Evolutionary conservation across 2,113 vertebrate genomes (phyloP).

Genomic region (Sinocyclocheilus maitianheensis): DNA sequence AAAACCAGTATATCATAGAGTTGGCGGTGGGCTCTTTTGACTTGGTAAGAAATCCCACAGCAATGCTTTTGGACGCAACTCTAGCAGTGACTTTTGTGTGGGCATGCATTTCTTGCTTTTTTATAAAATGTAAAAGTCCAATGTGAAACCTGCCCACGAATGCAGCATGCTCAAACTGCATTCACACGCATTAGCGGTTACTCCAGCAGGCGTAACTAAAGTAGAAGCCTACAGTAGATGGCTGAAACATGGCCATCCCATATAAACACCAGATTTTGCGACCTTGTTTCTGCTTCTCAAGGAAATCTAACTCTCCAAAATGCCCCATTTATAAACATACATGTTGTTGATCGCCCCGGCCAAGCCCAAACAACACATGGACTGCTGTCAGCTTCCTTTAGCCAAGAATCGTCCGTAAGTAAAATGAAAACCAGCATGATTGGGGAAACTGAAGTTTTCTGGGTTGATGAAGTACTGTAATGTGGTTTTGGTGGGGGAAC

Average conservation of each 20-base stretch:
- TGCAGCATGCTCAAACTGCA: constrained; percentile 9
- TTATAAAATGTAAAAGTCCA: not conserved
- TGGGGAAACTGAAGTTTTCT: constrained; percentile 27
- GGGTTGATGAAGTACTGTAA: not conserved
- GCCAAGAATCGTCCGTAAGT: not conserved
- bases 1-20: not conserved
- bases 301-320: constrained; percentile 12
- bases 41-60: not conserved
- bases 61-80: not conserved
- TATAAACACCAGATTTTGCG: constrained; percentile 8
- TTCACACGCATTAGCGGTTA: constrained; percentile 5
- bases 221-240: not conserved
- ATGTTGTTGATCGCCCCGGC: constrained; percentile 8
- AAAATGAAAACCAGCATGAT: constrained; percentile 22
- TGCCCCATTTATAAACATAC: constrained; percentile 9
- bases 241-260: constrained; percentile 6
- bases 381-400: constrained; percentile 21
- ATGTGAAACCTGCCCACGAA: not conserved
- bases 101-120: not conserved
- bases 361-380: constrained; percentile 15
- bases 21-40: not conserved
- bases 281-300: not conserved
- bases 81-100: not conserved
- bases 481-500: constrained; percentile 14
- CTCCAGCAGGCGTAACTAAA: constrained; percentile 5